These are phyloP conservation scores for Thamnophis elegans DNA, from an alignment of 2,797 vertebrate species.

Conservation along the genomic window DNA sequence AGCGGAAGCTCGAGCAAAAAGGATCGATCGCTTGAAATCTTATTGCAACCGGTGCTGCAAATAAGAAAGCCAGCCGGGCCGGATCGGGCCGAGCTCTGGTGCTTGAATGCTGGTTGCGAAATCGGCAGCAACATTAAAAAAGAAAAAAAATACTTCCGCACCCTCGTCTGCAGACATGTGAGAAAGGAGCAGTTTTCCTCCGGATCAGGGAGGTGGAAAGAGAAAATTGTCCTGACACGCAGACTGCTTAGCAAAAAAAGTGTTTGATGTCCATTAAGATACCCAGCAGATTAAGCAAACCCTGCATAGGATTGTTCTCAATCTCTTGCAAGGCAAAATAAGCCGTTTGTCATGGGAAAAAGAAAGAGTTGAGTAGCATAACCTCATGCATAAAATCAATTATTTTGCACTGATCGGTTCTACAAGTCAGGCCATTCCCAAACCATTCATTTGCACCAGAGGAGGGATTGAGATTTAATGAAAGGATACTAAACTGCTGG, in stretches of 20 bases:
- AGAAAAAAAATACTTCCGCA: neutral
- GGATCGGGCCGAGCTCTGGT: neutral
- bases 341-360: no score
- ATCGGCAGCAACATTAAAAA: no score
- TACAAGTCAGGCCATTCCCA: neutral
- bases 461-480: neutral
- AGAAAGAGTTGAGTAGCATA: neutral
- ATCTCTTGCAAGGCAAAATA: neutral
- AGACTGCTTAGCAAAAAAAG: neutral
- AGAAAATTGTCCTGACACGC: neutral
- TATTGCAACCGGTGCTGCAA: neutral
- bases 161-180: neutral
- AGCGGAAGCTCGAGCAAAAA: neutral
- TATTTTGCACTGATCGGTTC: neutral
- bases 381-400: neutral
- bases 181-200: no score
- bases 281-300: neutral
- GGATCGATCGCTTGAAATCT: neutral
- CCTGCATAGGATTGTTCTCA: neutral
- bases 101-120: neutral
- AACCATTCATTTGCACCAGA: neutral
- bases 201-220: neutral
- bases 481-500: neutral
- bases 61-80: neutral
- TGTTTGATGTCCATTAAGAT: neutral